Evolutionary conservation across 2,888 invertebrate species (phyloP).

Genomic region (Plutella xylostella): DNA sequence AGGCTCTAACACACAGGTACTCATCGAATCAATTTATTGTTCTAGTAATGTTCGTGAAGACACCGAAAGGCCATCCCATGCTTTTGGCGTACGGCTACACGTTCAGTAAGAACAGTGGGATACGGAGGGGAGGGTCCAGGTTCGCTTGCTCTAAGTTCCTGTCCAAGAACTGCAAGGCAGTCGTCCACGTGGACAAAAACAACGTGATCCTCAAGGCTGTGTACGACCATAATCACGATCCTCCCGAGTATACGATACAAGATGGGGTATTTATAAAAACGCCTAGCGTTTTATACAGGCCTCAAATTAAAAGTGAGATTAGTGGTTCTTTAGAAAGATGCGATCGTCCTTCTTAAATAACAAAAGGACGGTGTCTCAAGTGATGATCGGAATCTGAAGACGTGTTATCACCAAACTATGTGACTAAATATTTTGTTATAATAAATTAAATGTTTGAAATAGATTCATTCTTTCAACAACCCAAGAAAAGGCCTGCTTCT

Average conservation of each 20-base stretch:
- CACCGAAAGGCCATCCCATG: conserved; percentile 17
- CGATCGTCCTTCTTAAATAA: no score
- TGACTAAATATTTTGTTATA: no score
- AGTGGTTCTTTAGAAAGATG: no score
- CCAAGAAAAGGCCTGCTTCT: no score
- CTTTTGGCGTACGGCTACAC: conserved; percentile 22
- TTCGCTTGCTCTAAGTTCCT: conserved; percentile 26
- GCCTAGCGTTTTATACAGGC: neutral
- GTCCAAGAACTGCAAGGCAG: conserved; percentile 22
- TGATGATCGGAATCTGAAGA: no score
- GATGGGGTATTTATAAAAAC: neutral
- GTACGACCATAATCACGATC: conserved; percentile 4
- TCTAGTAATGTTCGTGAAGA: conserved; percentile 9
- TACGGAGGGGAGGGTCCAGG: conserved; percentile 13
- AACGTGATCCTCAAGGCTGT: conserved; percentile 13
- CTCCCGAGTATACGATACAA: neutral
- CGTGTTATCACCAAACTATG: no score
- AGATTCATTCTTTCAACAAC: no score
- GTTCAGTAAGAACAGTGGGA: conserved; percentile 18
- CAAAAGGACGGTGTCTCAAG: no score
- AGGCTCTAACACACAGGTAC: no score
- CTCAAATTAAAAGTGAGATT: neutral
- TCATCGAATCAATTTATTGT: no score
- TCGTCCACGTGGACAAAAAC: conserved; percentile 18
- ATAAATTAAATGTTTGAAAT: no score